Conservation (phyloP, 2,797 vertebrate genomes). For the Sebastes umbrosus region DNA sequence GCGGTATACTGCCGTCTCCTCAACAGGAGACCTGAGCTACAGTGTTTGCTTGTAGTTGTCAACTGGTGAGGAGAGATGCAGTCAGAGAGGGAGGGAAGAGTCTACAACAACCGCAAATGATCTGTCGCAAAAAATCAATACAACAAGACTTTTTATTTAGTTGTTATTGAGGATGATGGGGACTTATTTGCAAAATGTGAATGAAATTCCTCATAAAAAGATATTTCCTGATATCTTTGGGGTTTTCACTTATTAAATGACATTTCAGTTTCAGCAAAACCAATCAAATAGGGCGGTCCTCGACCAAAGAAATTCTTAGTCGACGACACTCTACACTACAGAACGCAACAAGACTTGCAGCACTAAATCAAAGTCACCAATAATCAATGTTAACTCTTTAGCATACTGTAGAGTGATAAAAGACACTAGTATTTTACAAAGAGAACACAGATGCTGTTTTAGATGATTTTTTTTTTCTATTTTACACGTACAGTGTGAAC, state of each 20-base stretch:
- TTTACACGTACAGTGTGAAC: too few relatives aligned
- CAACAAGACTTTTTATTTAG: neutral
- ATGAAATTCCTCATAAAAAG: neutral
- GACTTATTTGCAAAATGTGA: neutral
- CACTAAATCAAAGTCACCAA: neutral
- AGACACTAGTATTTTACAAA: too few relatives aligned
- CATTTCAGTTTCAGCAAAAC: neutral
- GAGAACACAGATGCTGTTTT: too few relatives aligned
- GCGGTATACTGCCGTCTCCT: slow-evolving; percentile 25
- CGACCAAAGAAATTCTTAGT: too few relatives aligned
- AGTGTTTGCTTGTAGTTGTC: slow-evolving; percentile 36
- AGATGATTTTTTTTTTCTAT: too few relatives aligned
- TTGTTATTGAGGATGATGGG: neutral
- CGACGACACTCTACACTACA: too few relatives aligned
- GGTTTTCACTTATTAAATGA: too few relatives aligned
- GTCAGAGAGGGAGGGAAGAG: neutral
- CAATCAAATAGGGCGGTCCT: neutral
- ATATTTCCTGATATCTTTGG: neutral
- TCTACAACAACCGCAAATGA: neutral
- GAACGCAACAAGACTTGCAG: neutral
- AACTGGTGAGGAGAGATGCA: neutral
- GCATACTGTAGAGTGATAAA: neutral
- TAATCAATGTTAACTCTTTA: neutral
- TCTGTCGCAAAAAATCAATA: neutral
- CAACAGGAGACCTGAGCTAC: slow-evolving; percentile 8